A percentile compares a stretch with the other conserved stretches of the same genome.
Conservation (phyloP, 2,113 vertebrate genomes). For the Tapirus terrestris region DNA sequence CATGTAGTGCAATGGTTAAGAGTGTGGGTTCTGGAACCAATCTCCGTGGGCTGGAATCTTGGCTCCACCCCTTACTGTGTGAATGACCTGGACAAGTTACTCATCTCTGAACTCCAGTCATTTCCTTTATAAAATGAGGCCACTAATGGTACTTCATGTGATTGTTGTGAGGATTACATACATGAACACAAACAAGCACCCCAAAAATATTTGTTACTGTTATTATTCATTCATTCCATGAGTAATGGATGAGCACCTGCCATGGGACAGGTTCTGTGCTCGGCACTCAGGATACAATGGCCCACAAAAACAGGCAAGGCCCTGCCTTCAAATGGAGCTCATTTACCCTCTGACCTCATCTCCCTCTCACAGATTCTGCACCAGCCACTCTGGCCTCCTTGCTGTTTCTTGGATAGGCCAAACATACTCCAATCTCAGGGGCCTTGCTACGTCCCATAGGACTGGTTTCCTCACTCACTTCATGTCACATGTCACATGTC, state of each 20-base stretch:
- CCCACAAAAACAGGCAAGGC: fast-evolving
- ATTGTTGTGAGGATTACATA: neutral
- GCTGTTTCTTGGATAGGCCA: neutral
- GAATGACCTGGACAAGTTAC: neutral
- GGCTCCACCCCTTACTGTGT: neutral
- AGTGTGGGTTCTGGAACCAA: neutral
- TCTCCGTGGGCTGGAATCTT: neutral
- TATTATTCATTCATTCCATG: neutral
- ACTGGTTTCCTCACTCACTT: neutral
- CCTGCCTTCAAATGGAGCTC: neutral
- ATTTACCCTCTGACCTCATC: neutral
- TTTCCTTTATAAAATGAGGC: neutral
- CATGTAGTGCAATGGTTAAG: fast-evolving
- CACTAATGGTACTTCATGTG: neutral
- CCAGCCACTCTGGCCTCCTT: neutral
- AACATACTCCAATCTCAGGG: neutral
- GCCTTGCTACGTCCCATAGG: fast-evolving
- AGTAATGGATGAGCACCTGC: neutral
- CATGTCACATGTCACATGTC: neutral
- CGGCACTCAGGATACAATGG: no score
- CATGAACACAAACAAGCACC: neutral
- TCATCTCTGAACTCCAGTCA: neutral
- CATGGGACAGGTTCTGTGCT: fast-evolving
- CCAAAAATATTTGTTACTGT: no score
- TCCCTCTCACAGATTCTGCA: neutral